Evolutionary conservation across 1,140 invertebrate genomes (phyloP).

Genomic region (Epicauta chinensis): DNA sequence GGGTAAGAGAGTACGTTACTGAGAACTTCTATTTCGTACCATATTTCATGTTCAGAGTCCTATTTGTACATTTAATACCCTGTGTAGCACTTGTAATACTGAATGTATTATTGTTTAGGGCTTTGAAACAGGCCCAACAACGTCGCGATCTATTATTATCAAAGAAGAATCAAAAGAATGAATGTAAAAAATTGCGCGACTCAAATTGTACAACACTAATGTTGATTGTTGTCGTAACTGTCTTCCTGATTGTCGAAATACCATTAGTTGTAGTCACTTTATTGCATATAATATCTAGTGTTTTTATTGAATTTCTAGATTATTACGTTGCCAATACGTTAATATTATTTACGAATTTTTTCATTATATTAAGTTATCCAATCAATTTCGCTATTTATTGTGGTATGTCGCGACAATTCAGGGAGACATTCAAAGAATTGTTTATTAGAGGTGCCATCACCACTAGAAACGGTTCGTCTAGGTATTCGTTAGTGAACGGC

Average conservation of each 20-base stretch:
- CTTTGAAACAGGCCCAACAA: constrained; percentile 74
- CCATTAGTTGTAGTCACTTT: constrained; percentile 83
- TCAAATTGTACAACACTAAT: constrained; percentile 90
- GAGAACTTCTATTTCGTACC: constrained; percentile 69
- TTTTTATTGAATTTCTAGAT: constrained; percentile 64
- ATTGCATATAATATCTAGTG: constrained; percentile 74
- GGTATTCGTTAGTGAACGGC: constrained; percentile 72
- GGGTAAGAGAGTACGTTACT: constrained; percentile 58
- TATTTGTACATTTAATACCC: constrained; percentile 86
- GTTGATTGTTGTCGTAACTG: constrained; percentile 90
- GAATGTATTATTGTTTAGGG: constrained; percentile 80
- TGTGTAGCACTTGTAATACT: constrained; percentile 83
- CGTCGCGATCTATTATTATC: constrained; percentile 65
- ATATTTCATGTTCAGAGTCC: constrained; percentile 79
- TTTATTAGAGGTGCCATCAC: constrained; percentile 61
- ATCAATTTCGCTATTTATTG: constrained; percentile 95
- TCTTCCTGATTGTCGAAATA: constrained; percentile 86
- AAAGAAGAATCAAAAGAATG: constrained; percentile 76
- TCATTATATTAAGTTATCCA: constrained; percentile 85
- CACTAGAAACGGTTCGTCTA: constrained; percentile 61
- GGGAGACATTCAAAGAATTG: constrained; percentile 87
- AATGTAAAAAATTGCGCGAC: constrained; percentile 75
- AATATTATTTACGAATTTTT: constrained; percentile 84
- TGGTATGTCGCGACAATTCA: constrained; percentile 88
- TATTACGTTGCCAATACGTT: constrained; percentile 76